Evolutionary conservation across 2,888 invertebrate genomes (phyloP).

Genomic region (Bellardia pandia): DNA sequence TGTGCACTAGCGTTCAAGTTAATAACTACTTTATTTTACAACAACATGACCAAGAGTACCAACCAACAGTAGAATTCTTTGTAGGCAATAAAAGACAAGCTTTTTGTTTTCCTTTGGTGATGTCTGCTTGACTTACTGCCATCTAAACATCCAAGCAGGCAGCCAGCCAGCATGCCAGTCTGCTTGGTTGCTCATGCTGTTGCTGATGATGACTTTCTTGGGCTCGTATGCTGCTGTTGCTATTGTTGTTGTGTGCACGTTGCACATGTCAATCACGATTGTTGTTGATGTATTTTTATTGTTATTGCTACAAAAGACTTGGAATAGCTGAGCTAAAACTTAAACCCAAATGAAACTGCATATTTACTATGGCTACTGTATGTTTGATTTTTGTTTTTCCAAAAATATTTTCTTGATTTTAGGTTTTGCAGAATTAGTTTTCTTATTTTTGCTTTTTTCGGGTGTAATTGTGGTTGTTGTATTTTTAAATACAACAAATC

Average conservation of each 20-base stretch:
- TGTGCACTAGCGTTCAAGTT: constrained; percentile 70
- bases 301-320: constrained; percentile 73
- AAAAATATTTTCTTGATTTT: constrained; percentile 18
- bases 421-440: constrained; percentile 6
- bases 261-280: constrained; percentile 76
- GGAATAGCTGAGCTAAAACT: constrained; percentile 52
- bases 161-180: constrained; percentile 12
- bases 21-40: constrained; percentile 70
- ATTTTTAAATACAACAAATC: constrained; percentile 61
- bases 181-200: constrained; percentile 44
- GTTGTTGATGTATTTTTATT: constrained; percentile 74
- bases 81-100: constrained; percentile 63
- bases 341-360: constrained; percentile 51
- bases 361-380: constrained; percentile 60
- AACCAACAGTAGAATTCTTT: constrained; percentile 45
- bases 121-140: constrained; percentile 60
- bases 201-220: constrained; percentile 54
- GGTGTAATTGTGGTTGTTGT: constrained; percentile 42
- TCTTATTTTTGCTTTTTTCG: constrained; percentile 28
- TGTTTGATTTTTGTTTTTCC: constrained; percentile 25
- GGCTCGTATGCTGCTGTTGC: constrained; percentile 37
- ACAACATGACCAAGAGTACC: constrained; percentile 19
- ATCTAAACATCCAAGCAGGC: constrained; percentile 32
- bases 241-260: constrained; percentile 48
- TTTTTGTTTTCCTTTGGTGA: constrained; percentile 39